These are phyloP conservation scores for Apocrypta bakeri DNA, from an alignment of 1,140 invertebrate genomes.

Conservation along the genomic window DNA sequence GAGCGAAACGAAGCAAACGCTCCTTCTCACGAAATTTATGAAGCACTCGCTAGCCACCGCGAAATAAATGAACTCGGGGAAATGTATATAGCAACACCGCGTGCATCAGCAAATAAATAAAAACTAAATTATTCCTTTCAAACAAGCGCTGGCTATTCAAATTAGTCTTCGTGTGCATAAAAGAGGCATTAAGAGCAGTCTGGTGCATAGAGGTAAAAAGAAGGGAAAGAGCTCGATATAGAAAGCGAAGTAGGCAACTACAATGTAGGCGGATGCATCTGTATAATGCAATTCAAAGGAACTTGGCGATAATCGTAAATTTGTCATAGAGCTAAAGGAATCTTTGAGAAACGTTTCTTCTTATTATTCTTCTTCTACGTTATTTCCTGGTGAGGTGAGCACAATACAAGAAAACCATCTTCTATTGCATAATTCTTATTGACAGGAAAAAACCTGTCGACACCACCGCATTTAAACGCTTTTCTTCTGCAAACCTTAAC, in stretches of 20 bases:
- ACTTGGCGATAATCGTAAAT: constrained; percentile 31
- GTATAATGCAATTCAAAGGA: constrained; percentile 30
- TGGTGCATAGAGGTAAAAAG: background rate
- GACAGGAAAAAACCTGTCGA: background rate
- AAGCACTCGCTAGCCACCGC: background rate
- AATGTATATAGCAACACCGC: background rate
- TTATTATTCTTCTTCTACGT: background rate
- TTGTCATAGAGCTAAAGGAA: background rate
- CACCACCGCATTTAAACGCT: background rate
- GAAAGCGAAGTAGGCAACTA: constrained; percentile 7
- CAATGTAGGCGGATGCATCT: constrained; percentile 7
- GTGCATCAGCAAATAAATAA: constrained; percentile 18
- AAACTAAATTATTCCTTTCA: constrained; percentile 22
- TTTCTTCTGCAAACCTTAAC: background rate
- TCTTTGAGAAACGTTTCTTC: constrained; percentile 23
- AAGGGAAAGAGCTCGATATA: background rate
- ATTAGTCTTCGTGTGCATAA: constrained; percentile 30
- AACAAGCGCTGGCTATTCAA: constrained; percentile 23
- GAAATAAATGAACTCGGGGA: background rate
- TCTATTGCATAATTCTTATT: constrained; percentile 26
- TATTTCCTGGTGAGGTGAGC: background rate
- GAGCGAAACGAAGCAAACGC: background rate
- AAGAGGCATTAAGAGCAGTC: constrained; percentile 16
- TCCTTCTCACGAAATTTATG: background rate
- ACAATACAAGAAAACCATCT: background rate